These are phyloP conservation scores for Spongia lamella DNA, from an alignment of 37 sponge, comb jelly and placozoan genomes.

Conservation along the genomic window DNA sequence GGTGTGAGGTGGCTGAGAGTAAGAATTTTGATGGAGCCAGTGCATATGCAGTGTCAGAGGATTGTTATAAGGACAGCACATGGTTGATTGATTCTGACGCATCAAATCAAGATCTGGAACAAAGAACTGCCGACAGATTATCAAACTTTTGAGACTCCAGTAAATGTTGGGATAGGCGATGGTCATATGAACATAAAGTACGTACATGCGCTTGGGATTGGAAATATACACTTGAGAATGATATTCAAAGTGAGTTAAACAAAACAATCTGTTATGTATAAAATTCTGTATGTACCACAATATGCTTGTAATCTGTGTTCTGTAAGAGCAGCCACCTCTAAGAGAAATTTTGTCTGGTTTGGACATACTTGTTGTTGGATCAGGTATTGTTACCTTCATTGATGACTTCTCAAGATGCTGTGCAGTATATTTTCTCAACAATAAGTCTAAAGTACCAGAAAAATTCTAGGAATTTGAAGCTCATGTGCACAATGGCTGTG, in stretches of 20 bases:
- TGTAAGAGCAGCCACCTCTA: slow-evolving; percentile 4
- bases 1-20: too few relatives aligned
- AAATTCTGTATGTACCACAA: background rate
- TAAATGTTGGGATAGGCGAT: background rate
- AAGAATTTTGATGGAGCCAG: background rate
- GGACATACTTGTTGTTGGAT: slow-evolving; percentile 6
- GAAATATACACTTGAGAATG: background rate
- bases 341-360: slow-evolving; percentile 1
- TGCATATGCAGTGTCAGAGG: background rate
- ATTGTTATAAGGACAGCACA: too few relatives aligned
- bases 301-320: slow-evolving; percentile 1
- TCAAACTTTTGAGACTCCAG: background rate
- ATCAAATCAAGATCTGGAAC: slow-evolving; percentile 12
- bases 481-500: slow-evolving; percentile 21
- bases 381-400: slow-evolving; percentile 47
- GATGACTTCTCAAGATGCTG: slow-evolving; percentile 64
- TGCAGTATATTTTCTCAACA: slow-evolving; percentile 44
- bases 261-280: too few relatives aligned
- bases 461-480: slow-evolving; percentile 64
- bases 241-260: too few relatives aligned
- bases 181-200: too few relatives aligned
- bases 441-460: slow-evolving; percentile 43
- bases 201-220: background rate
- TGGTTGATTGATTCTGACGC: background rate
- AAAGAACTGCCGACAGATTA: background rate